Conservation (phyloP, 2,888 invertebrate genomes). For the Thumatha senex region DNA sequence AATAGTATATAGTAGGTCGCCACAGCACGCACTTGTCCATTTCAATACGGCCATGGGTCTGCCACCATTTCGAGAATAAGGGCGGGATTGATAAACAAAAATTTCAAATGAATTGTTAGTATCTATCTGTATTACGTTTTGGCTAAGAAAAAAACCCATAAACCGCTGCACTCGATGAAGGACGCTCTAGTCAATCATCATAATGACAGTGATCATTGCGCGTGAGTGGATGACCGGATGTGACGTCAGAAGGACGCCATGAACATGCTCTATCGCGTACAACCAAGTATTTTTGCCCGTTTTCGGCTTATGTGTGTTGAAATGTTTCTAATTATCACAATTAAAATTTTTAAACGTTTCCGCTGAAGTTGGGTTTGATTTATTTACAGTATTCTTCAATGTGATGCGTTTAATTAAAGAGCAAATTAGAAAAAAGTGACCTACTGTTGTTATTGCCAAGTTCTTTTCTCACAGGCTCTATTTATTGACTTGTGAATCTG, state of each 20-base stretch:
- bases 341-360: not conserved
- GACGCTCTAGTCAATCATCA: conserved; percentile 37
- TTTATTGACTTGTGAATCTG: too few relatives aligned
- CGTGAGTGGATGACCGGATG: conserved; percentile 50
- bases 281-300: not conserved
- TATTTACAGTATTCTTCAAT: too few relatives aligned
- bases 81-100: not conserved
- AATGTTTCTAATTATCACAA: not conserved
- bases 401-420: too few relatives aligned
- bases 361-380: not conserved
- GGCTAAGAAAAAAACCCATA: conserved; percentile 1
- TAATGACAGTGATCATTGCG: conserved; percentile 44
- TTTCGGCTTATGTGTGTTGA: not conserved
- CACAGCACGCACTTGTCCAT: too few relatives aligned
- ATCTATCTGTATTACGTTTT: too few relatives aligned
- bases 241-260: conserved; percentile 41
- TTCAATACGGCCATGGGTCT: too few relatives aligned
- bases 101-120: not conserved
- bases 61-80: too few relatives aligned
- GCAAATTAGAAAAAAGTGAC: too few relatives aligned
- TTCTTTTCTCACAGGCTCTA: too few relatives aligned
- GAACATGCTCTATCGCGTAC: not conserved
- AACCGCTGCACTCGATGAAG: conserved; percentile 29
- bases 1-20: too few relatives aligned
- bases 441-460: too few relatives aligned